A percentile compares a stretch with the other conserved stretches of the same genome.
Evolutionary conservation across 2,113 vertebrate genomes (phyloP).

Genomic region (Balaeniceps rex): DNA sequence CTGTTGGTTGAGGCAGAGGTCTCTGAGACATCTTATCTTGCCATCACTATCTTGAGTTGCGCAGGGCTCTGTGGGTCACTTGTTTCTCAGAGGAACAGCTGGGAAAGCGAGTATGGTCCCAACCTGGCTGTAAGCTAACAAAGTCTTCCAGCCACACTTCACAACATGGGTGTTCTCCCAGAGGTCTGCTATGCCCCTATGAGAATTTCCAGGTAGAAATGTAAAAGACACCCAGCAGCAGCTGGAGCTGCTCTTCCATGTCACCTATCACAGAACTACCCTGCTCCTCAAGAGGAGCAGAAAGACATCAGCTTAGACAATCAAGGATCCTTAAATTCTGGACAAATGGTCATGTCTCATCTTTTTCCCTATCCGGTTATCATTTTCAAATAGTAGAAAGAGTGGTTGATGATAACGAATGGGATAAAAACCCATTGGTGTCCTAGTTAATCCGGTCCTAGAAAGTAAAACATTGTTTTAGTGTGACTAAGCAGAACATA

Average conservation of each 20-base stretch:
- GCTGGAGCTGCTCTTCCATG: not conserved
- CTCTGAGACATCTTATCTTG: not conserved
- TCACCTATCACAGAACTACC: not conserved
- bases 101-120: not conserved
- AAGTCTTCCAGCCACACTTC: not conserved
- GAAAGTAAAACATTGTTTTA: not conserved
- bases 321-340: not conserved
- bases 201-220: not conserved
- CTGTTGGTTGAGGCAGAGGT: not conserved
- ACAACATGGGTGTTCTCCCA: not conserved
- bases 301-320: not conserved
- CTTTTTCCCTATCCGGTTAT: not conserved
- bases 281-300: not conserved
- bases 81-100: not conserved
- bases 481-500: fast-evolving
- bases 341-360: not conserved
- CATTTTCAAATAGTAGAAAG: not conserved
- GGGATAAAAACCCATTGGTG: not conserved
- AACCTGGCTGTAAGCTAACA: not conserved
- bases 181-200: not conserved
- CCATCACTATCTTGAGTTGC: not conserved
- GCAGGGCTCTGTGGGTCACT: not conserved
- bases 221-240: not conserved
- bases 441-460: not conserved
- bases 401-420: not conserved